Evolutionary conservation across 2,888 invertebrate species (phyloP).

Genomic region (Andrena haemorrhoa): DNA sequence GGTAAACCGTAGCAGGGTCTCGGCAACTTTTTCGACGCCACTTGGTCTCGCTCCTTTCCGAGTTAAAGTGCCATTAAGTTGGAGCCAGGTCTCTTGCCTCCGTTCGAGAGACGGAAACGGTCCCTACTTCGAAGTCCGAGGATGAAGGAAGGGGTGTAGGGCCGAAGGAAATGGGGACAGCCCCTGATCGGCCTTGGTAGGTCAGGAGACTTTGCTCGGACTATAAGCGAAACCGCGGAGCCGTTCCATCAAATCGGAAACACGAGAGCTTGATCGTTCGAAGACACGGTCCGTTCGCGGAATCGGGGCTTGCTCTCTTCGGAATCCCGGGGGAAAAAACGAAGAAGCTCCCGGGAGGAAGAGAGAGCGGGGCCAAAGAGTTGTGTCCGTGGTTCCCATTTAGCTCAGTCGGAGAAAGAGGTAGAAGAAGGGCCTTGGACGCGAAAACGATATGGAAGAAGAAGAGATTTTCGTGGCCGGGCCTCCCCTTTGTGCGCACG

Average conservation of each 20-base stretch:
- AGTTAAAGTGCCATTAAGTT: no score
- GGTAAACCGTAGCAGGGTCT: no score
- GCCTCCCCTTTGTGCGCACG: conserved; percentile 60
- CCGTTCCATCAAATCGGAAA: conserved; percentile 14
- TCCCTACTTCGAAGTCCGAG: no score
- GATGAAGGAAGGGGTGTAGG: background rate
- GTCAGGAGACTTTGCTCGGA: background rate
- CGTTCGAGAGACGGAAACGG: no score
- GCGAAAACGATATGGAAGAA: conserved; percentile 43
- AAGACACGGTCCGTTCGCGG: conserved; percentile 27
- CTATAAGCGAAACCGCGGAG: conserved; percentile 6
- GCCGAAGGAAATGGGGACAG: background rate
- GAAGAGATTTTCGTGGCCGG: conserved; percentile 54
- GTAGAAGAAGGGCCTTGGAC: conserved; percentile 4
- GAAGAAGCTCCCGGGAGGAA: background rate
- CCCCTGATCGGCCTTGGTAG: background rate
- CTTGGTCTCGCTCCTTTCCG: no score
- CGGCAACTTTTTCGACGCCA: background rate
- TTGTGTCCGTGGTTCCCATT: conserved; percentile 44
- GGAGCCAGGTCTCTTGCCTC: no score
- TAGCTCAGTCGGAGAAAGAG: background rate
- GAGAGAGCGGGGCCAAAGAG: conserved; percentile 13
- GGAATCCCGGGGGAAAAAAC: conserved; percentile 10
- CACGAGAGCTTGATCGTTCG: background rate
- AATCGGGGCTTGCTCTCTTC: conserved; percentile 24